Base-by-base conservation (phyloP, 2,113 vertebrate species). In the Bombycilla garrulus region DNA sequence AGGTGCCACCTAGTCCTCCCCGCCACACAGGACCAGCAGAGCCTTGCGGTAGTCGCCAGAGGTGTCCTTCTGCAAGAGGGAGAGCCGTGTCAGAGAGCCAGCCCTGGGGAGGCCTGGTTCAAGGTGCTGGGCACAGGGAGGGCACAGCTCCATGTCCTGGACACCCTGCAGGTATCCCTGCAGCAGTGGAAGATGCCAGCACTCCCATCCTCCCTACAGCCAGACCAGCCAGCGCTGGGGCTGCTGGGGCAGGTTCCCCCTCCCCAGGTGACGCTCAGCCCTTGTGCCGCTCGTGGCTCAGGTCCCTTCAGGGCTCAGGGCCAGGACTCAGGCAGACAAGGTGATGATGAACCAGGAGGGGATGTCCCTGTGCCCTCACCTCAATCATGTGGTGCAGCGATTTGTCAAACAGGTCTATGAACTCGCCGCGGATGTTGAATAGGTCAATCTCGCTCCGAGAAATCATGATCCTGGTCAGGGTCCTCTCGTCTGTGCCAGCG, bases 11-110 rank as follows among this genome's bases (percentile, higher is more conserved):
- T 98, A 99, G 97, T 99, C 98, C 73, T 99, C 98, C 33, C 99
- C 99, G 3, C 99, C 99, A 12, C 99, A 99, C 60, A 99, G 97
- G 54, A 96, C 62, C 96, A 99, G 97, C 96, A 99, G 97, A 60
- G 99, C 99, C 96, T 99, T 99, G 95, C 98, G 81, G 97, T 99
- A 99, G 97, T 99, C 98, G 22, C 99, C 99, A 0, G 99, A 99
- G n/a, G 99, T 99, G 95, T 99, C 99, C 26, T 99, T 98, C 99
- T 99, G 97, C 57, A 93, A 91, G 90, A 84, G 81, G 73, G 86
- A 97, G 71, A 94, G 56, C 51, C 31, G 1, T 3, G 79, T 56
- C 61, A 86, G 81, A 83, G 45, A 81, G 7, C 24, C 24, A 22
- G 69, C 44, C 69, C 47, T 8, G 1, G 50, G 12, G 22, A 84